These are phyloP conservation scores for Brachynemurus nebulosus DNA, from an alignment of 2,888 invertebrate species.

Conservation along the genomic window DNA sequence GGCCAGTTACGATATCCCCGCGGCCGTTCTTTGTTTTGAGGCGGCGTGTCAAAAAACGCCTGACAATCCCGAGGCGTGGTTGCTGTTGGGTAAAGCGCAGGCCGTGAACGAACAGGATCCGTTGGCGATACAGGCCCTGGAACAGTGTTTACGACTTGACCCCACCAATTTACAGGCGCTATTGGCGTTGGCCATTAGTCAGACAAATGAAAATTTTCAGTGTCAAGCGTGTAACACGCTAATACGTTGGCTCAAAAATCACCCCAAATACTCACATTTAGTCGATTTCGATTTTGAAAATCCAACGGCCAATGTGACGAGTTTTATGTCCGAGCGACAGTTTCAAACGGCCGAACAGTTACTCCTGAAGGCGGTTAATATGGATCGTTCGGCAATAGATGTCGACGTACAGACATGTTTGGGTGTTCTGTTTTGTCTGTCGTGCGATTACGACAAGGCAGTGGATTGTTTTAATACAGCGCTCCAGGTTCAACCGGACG, in stretches of 20 bases:
- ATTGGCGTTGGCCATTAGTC: constrained; percentile 84
- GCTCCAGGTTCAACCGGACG: constrained; percentile 63
- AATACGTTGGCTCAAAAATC: constrained; percentile 60
- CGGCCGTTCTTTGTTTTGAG: constrained; percentile 93
- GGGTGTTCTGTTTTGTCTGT: constrained; percentile 89
- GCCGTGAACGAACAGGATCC: constrained; percentile 97
- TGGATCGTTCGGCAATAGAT: constrained; percentile 61
- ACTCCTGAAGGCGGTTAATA: constrained; percentile 66
- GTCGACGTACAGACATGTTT: constrained; percentile 77
- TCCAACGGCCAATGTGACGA: constrained; percentile 31
- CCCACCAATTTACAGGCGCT: constrained; percentile 70
- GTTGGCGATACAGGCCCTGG: constrained; percentile 80
- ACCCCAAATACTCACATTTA: constrained; percentile 70
- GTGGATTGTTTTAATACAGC: constrained; percentile 92
- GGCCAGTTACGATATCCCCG: constrained; percentile 79
- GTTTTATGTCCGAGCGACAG: constrained; percentile 34
- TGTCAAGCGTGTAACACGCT: constrained; percentile 77
- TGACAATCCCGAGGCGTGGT: constrained; percentile 72
- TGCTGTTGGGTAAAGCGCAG: constrained; percentile 77
- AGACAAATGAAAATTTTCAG: constrained; percentile 91
- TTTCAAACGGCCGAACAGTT: constrained; percentile 56
- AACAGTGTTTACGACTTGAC: constrained; percentile 66
- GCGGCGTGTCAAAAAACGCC: constrained; percentile 79
- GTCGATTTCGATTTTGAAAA: constrained; percentile 38
- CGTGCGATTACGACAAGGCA: constrained; percentile 89